These are phyloP conservation scores for Neuroterus valhalla DNA, from an alignment of 1,140 invertebrate genomes.

Conservation along the genomic window DNA sequence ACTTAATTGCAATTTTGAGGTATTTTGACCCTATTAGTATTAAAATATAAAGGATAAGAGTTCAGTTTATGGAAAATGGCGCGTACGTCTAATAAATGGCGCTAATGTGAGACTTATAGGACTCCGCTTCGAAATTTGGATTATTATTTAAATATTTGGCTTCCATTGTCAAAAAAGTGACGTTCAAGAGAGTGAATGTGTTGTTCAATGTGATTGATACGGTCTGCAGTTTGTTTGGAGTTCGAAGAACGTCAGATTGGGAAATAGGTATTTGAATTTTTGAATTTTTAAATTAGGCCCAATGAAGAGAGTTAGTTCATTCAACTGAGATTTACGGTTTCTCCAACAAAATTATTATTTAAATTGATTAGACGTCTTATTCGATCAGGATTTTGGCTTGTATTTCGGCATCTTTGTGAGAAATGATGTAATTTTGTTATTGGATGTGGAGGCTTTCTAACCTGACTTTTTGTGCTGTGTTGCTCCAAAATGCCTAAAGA, in stretches of 20 bases:
- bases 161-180: constrained; percentile 45
- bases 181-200: background rate
- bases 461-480: background rate
- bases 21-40: background rate
- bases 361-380: background rate
- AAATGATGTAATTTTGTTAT: background rate
- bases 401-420: background rate
- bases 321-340: constrained; percentile 7
- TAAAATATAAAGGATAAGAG: constrained; percentile 45
- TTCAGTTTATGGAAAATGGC: constrained; percentile 73
- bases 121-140: constrained; percentile 63
- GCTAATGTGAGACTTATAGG: constrained; percentile 68
- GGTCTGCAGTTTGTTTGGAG: background rate
- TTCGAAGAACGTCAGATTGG: constrained; percentile 17
- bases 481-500: background rate
- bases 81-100: constrained; percentile 73
- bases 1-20: background rate
- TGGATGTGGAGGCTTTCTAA: constrained; percentile 7
- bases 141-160: constrained; percentile 57
- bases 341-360: constrained; percentile 4
- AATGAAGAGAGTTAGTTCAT: constrained; percentile 41
- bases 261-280: constrained; percentile 67
- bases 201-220: background rate
- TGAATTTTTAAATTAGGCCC: constrained; percentile 71
- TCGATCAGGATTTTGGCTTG: background rate